Conservation (phyloP, 2,888 invertebrate species). For the Cerastis rubricosa region DNA sequence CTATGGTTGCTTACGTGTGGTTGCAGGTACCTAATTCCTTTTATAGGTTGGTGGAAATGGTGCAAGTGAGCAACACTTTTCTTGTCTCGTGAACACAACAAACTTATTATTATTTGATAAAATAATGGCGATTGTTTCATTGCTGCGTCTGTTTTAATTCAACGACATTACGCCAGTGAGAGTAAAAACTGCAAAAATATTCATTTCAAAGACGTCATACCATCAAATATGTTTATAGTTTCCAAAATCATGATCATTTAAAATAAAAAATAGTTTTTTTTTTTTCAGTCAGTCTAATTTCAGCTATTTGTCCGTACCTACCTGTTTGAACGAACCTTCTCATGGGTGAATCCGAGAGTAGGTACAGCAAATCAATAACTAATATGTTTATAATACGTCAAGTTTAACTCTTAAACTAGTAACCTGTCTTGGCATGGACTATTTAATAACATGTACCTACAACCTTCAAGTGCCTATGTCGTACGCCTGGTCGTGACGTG, state of each 20-base stretch:
- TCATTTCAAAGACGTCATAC: background rate
- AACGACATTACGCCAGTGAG: background rate
- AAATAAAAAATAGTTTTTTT: too few species aligned
- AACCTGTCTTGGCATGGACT: constrained; percentile 1
- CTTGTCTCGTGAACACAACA: background rate
- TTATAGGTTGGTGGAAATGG: background rate
- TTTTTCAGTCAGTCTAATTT: too few species aligned
- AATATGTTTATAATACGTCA: constrained; percentile 13
- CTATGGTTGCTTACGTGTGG: background rate
- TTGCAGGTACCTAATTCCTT: background rate
- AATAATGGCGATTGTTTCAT: background rate
- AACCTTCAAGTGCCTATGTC: constrained; percentile 37
- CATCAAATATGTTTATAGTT: background rate
- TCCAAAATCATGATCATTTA: too few species aligned
- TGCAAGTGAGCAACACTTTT: background rate
- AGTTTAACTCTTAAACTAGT: constrained; percentile 19
- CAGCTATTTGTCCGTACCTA: too few species aligned
- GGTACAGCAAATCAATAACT: background rate
- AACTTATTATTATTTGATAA: background rate
- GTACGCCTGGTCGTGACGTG: constrained; percentile 18
- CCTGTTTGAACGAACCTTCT: background rate
- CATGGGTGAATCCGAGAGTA: too few species aligned
- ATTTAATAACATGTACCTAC: constrained; percentile 13
- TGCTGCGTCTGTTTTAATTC: background rate
- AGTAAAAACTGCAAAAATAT: background rate